These are phyloP conservation scores for Oreochromis spilurus DNA, from an alignment of 2,113 vertebrate genomes.

Conservation along the genomic window DNA sequence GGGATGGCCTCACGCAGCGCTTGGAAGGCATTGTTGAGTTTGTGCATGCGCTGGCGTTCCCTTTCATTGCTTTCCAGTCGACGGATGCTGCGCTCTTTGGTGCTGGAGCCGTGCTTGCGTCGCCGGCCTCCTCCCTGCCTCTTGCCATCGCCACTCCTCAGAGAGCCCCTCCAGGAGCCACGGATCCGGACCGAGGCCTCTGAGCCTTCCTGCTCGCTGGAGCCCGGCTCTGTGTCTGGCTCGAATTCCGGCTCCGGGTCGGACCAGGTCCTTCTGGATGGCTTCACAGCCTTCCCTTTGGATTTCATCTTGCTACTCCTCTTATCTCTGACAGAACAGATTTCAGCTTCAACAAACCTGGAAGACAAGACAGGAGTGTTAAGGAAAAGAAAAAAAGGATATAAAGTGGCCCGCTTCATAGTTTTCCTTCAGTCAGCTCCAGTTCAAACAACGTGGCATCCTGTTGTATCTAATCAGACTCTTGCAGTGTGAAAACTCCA, in stretches of 20 bases:
- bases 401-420: background rate
- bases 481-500: slow-evolving; percentile 60
- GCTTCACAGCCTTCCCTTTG: slow-evolving; percentile 81
- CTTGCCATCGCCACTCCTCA: slow-evolving; percentile 38
- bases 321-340: background rate
- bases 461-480: slow-evolving; percentile 60
- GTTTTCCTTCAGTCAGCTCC: background rate
- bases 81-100: slow-evolving; percentile 81
- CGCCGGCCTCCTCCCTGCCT: slow-evolving; percentile 38
- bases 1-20: slow-evolving; percentile 92
- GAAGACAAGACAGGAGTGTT: background rate
- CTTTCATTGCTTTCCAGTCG: slow-evolving; percentile 95
- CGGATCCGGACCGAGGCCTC: slow-evolving; percentile 74
- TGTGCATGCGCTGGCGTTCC: slow-evolving; percentile 96
- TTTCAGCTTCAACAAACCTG: slow-evolving; percentile 11
- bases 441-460: slow-evolving; percentile 24
- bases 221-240: slow-evolving; percentile 53
- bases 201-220: slow-evolving; percentile 77
- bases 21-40: slow-evolving; percentile 98
- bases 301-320: slow-evolving; percentile 81
- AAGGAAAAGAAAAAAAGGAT: background rate
- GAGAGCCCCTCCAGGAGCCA: slow-evolving; percentile 57
- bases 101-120: slow-evolving; percentile 58
- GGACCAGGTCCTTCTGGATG: slow-evolving; percentile 56
- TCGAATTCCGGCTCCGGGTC: slow-evolving; percentile 69